Conservation (phyloP, 2,888 invertebrate genomes). For the Acrocyrtus sp. region DNA sequence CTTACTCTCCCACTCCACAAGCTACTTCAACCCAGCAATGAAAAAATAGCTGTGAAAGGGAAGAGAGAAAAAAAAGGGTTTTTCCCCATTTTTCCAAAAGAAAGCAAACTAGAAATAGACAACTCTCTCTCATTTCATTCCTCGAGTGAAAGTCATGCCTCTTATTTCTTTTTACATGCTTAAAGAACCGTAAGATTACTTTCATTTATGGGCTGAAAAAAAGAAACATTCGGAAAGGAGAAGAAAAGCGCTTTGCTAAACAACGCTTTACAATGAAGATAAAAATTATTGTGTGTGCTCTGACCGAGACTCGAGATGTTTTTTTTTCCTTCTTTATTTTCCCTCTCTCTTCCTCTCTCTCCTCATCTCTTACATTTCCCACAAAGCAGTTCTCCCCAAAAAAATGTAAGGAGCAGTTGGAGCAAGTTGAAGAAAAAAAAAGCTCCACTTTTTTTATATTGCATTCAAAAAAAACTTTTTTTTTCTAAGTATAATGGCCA, state of each 20-base stretch:
- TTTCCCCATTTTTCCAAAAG: constrained; percentile 15
- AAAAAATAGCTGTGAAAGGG: constrained; percentile 1
- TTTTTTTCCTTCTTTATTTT: not conserved
- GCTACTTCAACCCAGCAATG: too few species aligned
- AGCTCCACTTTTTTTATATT: too few species aligned
- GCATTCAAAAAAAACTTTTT: too few species aligned
- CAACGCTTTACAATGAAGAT: constrained; percentile 9
- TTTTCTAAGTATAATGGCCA: not conserved
- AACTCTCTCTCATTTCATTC: constrained; percentile 4
- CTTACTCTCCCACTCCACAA: too few species aligned
- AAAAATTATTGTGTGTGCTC: constrained; percentile 7
- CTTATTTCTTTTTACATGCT: constrained; percentile 49
- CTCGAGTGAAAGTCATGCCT: too few species aligned
- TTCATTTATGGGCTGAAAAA: constrained; percentile 35
- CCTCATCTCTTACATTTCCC: too few species aligned
- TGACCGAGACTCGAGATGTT: not conserved
- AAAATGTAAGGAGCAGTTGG: too few species aligned
- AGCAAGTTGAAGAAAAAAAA: too few species aligned
- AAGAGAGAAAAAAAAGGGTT: constrained; percentile 9
- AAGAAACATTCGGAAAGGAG: constrained; percentile 19
- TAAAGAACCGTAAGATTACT: constrained; percentile 47
- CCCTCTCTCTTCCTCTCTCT: not conserved
- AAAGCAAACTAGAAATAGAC: not conserved
- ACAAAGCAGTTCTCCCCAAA: too few species aligned
- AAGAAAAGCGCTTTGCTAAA: not conserved